Evolutionary conservation across 2,888 invertebrate species (phyloP).

Genomic region (Monopis laevigella): DNA sequence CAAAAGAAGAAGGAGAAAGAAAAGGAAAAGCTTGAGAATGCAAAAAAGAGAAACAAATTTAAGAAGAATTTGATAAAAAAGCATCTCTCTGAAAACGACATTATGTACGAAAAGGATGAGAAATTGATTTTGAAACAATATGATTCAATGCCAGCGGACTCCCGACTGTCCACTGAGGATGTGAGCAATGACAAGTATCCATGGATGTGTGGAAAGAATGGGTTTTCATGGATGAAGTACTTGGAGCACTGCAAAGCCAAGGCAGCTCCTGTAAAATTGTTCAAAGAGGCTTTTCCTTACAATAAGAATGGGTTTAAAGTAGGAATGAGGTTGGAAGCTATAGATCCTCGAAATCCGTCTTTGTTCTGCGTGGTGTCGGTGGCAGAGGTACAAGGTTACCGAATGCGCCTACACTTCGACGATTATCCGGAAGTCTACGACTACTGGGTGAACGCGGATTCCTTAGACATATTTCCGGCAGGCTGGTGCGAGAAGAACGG

Average conservation of each 20-base stretch:
- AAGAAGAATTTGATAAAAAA: slow-evolving; percentile 51
- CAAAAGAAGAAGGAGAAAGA: slow-evolving; percentile 48
- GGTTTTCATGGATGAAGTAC: slow-evolving; percentile 83
- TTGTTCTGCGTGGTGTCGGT: slow-evolving; percentile 90
- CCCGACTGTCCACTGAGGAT: slow-evolving; percentile 34
- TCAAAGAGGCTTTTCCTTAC: slow-evolving; percentile 81
- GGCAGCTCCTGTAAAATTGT: slow-evolving; percentile 79
- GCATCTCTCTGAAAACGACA: slow-evolving; percentile 41
- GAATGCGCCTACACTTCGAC: slow-evolving; percentile 90
- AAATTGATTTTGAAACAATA: slow-evolving; percentile 32
- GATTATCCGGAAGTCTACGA: slow-evolving; percentile 89
- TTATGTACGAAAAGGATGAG: slow-evolving; percentile 35
- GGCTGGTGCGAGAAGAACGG: slow-evolving; percentile 94
- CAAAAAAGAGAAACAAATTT: slow-evolving; percentile 51
- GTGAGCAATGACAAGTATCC: slow-evolving; percentile 65
- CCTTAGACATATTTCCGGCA: slow-evolving; percentile 89
- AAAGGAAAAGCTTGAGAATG: slow-evolving; percentile 39
- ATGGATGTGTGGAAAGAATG: slow-evolving; percentile 76
- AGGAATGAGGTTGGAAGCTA: slow-evolving; percentile 92
- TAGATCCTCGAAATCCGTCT: slow-evolving; percentile 92
- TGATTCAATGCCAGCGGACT: slow-evolving; percentile 30
- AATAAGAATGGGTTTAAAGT: slow-evolving; percentile 79
- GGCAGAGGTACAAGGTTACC: slow-evolving; percentile 82
- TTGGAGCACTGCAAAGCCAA: slow-evolving; percentile 77
- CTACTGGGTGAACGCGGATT: slow-evolving; percentile 94